Base-by-base conservation (phyloP, 2,113 vertebrate genomes). In the Dasyprocta punctata region DNA sequence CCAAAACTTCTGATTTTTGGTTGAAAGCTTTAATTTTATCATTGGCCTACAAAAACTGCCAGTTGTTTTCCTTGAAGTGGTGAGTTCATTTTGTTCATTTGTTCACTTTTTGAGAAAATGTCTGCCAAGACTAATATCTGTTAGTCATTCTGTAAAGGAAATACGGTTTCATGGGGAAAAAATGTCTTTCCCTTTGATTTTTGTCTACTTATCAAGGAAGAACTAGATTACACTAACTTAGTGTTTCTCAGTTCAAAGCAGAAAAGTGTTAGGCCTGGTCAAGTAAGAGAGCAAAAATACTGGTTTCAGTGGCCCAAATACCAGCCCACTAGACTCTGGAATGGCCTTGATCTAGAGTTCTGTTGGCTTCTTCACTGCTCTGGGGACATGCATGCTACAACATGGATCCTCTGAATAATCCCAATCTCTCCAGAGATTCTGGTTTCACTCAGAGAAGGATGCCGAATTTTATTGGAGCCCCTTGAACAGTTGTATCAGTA, bases 1-100 rank as follows among this genome's bases (percentile, higher is more conserved):
- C 44, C 73, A 56, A 98, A 98, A 86, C 75, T 93, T 86, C 73
- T 84, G 33, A 63, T 56, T 97, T 95, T 96, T 33, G 1, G 47
- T 36, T 81, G 11, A 97, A 97, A 95, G 41, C n/a, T 86, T 93
- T 49, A 82, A 69, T 94, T 97, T 92, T 88, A 82, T 83, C 47
- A 80, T 78, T 96, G 83, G 11, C 78, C 49, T 78, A 92, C 67
- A 96, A 96, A 83, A 77, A 86, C 30, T 80, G 7, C 75, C 41
- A 47, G 58, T 90, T 63, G 33, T 97, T 96, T 97, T 96, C 20
- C 71, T 83, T 86, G 38, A 86, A 86, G 33, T 89, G 52, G 89
- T 20, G 41, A 44, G 28, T 44, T 95, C 44, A 52, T 60, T 94
- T 89, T 92, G 33, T 85, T 92, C n/a, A 9, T 84, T 89, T 92